Evolutionary conservation across 2,113 vertebrate species (phyloP), one percentile per base, ranked within the genome.

Genomic region (Anoura caudifer): DNA sequence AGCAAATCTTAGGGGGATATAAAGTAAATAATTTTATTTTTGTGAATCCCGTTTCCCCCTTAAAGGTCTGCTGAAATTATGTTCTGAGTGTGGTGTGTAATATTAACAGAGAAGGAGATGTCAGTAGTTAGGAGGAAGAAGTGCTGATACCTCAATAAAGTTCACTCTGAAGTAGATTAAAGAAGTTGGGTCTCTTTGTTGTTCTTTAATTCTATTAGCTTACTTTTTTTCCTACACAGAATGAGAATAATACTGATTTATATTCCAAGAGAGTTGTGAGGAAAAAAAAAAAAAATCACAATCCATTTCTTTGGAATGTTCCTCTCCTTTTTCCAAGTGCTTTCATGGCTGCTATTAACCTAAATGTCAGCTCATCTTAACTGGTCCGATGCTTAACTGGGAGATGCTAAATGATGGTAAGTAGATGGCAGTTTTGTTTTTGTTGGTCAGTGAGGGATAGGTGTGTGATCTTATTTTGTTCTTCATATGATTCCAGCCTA

Each of bases 21-120:
- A 61, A 84, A 67, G 31, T 79, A 93, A 73, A 41, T 93, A 75
- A 24, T 72, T 87, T 94, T 54, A 76, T 61, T 86, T 89, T 92
- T 92, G 43, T 70, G 52, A 43, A 72, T 94, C 38, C 15, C 14
- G 41, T 79, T 75, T 90, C 8, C 56, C 24, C 7, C 16, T 88
- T 70, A 69, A 61, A 43, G 81, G 65, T 31, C 63, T 77, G 88
- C 77, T 84, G 50, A 61, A 63, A 45, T 43, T 67, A 22, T 7
- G 11, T 73, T 90, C 52, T 61, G 28, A 54, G 28, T 50, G 33
- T 45, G 72, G n/a, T 11, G 0, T 92, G 47, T 69, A 81, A 61
- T 33, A 26, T 67, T 56, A 80, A 38, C 56, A 90, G 36, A 56
- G 43, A 56, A 63, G 36, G 19, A 75, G 38, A 47, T 20, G 7